Base-by-base conservation (phyloP, 2,888 invertebrate genomes). In the Drosophila borealis region DNA sequence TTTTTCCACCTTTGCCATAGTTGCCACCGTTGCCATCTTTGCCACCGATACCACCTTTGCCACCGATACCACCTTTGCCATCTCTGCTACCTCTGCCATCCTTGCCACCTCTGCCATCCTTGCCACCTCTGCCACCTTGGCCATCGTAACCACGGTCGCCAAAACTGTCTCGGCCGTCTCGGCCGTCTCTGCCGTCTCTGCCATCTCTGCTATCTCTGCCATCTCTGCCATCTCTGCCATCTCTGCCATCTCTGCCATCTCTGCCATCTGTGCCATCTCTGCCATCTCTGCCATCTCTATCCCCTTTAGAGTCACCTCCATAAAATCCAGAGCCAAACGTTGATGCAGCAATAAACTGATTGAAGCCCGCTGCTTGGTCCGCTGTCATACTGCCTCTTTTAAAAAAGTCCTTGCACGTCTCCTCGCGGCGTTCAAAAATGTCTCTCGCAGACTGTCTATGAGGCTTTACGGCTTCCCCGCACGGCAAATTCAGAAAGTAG, bases 401-500 rank as follows among this genome's bases (percentile, higher is more conserved):
- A 21, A 72, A 61, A 8, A 72, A 44, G 19, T 71, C 44, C 25
- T 19, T 66, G 45, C 71, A 70, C 19, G 37, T 10, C 3, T 25
- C 42, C 17, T n/a, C 19, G 3, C 5, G 48, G 21, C 55, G 17
- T 0, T 14, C 29, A 53, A 21, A 49, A 9, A 67, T 41, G 6
- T 34, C 34, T 4, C 56, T 25, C 5, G 17, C 17, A 9, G 6
- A 49, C 29, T 33, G 51, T 39, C 11, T 14, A 0, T 36, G 34
- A 6, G 14, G 13, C 1, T 9, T n/a, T 0, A 6, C 8, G 6
- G 25, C 11, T 6, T 10, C n/a, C 4, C 8, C 42, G 13, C 45
- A 51, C 6, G 79, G 70, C 10, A 51, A 3, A 6, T 71, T 65
- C 10, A 80, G 29, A 37, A 48, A 66, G 9, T 77, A 64, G 0